Percentiles rank a stretch among this genome's conserved stretches.
phyloP scores from a whole-genome alignment of 2,888 invertebrate species.

The Ophion obscuratus region DNA sequence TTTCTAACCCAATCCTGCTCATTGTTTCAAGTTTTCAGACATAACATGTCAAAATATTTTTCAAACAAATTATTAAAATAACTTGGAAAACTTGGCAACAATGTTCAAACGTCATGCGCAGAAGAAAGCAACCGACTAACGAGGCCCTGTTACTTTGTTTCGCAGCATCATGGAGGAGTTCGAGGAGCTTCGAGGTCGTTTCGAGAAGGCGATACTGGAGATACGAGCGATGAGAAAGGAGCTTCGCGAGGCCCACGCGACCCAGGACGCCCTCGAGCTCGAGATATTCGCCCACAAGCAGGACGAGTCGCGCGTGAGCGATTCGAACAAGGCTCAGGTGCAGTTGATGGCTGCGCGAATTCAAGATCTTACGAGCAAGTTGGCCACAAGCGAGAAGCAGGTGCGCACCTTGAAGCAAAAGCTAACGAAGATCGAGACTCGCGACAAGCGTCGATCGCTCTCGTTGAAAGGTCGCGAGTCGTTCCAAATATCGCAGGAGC shows the following conservation, averaged over 20 bases:
- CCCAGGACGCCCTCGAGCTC: slow-evolving; percentile 92
- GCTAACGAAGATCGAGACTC: slow-evolving; percentile 90
- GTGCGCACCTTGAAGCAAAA: slow-evolving; percentile 92
- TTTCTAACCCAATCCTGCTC: too few relatives aligned
- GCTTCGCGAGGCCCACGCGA: slow-evolving; percentile 91
- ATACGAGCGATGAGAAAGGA: slow-evolving; percentile 93
- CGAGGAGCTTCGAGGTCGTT: slow-evolving; percentile 90
- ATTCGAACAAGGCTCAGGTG: slow-evolving; percentile 90
- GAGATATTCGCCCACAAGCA: slow-evolving; percentile 91
- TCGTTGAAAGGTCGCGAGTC: slow-evolving; percentile 94
- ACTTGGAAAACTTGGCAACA: too few relatives aligned
- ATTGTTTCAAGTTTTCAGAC: too few relatives aligned
- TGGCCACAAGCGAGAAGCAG: slow-evolving; percentile 92
- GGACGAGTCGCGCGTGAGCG: slow-evolving; percentile 88
- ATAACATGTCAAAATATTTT: too few relatives aligned
- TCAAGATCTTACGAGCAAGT: slow-evolving; percentile 92
- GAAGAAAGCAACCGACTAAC: neutral
- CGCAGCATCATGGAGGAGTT: slow-evolving; percentile 91
- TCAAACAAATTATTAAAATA: too few relatives aligned
- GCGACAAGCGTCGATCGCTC: slow-evolving; percentile 92
- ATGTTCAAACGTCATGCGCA: too few relatives aligned
- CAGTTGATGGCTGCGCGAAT: slow-evolving; percentile 93
- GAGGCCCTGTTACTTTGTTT: neutral
- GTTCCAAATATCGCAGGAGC: slow-evolving; percentile 91
- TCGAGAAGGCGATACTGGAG: slow-evolving; percentile 93